Conservation (phyloP, 2,888 invertebrate species). For the Parochlus steinenii region DNA sequence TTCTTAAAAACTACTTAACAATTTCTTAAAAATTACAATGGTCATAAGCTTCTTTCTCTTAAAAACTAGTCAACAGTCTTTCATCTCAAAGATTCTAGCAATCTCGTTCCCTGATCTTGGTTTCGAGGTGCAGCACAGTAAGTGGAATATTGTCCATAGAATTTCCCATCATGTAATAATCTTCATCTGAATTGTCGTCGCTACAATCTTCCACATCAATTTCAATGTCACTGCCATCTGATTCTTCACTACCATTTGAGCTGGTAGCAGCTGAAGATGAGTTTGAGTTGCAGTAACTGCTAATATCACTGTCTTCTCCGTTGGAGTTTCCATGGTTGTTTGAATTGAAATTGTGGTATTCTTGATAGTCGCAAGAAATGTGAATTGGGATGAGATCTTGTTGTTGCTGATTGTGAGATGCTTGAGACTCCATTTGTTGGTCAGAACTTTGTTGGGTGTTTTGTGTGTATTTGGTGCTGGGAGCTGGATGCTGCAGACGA, state of each 20-base stretch:
- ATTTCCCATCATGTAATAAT: constrained; percentile 5
- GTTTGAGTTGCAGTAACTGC: constrained; percentile 6
- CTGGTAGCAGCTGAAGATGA: constrained; percentile 5
- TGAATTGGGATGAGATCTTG: no score
- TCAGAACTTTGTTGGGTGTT: background rate
- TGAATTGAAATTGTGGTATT: no score
- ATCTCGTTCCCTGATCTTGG: constrained; percentile 9
- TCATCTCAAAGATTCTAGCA: no score
- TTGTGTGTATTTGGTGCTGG: no score
- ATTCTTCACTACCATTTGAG: constrained; percentile 4
- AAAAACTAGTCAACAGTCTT: no score
- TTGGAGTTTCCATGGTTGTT: background rate
- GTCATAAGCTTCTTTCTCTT: no score
- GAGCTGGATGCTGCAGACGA: background rate
- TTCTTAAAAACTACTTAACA: no score
- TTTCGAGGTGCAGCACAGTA: constrained; percentile 10
- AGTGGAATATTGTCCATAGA: constrained; percentile 9
- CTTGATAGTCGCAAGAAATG: constrained; percentile 9
- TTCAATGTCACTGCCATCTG: constrained; percentile 8
- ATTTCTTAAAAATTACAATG: no score
- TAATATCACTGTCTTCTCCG: constrained; percentile 6
- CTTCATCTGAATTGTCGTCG: constrained; percentile 5
- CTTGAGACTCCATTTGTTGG: constrained; percentile 1
- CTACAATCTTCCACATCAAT: constrained; percentile 6
- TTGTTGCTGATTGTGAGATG: constrained; percentile 2